Conservation (phyloP, 2,113 vertebrate species). For the Triplophysa tibetana region DNA sequence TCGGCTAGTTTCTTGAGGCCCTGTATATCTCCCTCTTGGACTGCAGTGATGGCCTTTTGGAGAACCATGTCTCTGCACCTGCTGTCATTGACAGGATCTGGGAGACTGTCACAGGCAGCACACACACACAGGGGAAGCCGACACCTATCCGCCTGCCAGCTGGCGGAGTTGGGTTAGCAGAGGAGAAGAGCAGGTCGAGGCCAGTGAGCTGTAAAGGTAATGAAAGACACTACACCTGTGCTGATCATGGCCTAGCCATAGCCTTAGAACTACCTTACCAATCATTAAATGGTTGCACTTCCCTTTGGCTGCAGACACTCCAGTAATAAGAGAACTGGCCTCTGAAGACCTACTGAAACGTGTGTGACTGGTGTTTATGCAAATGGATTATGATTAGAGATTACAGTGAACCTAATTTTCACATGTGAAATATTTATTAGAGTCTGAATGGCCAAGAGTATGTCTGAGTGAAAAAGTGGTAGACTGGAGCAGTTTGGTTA, state of each 20-base stretch:
- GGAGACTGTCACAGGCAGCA: conserved; percentile 33
- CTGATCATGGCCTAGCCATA: conserved; percentile 41
- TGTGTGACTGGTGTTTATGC: conserved; percentile 6
- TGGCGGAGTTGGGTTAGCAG: conserved; percentile 56
- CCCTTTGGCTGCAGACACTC: conserved; percentile 66
- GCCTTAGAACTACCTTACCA: conserved; percentile 64
- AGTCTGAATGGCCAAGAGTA: conserved; percentile 28
- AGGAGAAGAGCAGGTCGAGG: conserved; percentile 55
- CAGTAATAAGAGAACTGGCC: conserved; percentile 68
- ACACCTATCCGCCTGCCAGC: conserved; percentile 68
- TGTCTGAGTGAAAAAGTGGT: conserved; percentile 36
- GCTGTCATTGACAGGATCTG: conserved; percentile 39
- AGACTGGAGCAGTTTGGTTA: conserved; percentile 28
- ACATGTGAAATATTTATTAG: conserved; percentile 50
- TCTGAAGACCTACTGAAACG: conserved; percentile 42
- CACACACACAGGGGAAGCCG: conserved; percentile 64
- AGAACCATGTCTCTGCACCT: conserved; percentile 67
- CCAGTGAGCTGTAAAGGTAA: conserved; percentile 72
- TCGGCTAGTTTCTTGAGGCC: conserved; percentile 69
- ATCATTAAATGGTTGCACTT: conserved; percentile 47
- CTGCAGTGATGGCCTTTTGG: conserved; percentile 75
- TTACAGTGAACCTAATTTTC: conserved; percentile 50
- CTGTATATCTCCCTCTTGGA: conserved; percentile 71
- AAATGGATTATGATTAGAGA: conserved; percentile 48
- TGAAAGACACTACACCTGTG: conserved; percentile 64